These are phyloP conservation scores for Rhabdomys pumilio DNA, from an alignment of 2,797 vertebrate species.

Conservation along the genomic window DNA sequence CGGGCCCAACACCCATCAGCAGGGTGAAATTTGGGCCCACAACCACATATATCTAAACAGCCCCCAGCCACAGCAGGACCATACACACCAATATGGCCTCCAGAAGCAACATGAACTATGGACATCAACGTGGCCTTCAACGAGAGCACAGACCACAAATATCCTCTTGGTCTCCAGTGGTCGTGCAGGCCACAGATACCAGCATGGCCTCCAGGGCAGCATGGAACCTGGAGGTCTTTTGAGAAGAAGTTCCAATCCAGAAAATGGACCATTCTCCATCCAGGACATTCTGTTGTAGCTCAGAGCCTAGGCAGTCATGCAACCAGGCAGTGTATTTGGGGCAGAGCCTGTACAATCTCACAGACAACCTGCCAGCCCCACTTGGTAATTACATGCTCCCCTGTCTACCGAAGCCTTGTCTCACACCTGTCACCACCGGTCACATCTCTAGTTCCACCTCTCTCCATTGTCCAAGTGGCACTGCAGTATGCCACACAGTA, in stretches of 20 bases:
- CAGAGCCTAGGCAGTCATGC: neutral
- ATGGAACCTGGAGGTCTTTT: neutral
- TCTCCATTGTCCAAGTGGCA: neutral
- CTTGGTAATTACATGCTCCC: neutral
- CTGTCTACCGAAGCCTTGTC: neutral
- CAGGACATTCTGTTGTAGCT: neutral
- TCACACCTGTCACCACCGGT: neutral
- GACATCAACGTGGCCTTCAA: neutral
- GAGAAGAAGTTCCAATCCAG: neutral
- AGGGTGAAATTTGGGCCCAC: too few species aligned
- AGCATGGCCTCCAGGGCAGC: neutral
- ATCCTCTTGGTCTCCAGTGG: neutral
- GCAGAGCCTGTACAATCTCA: neutral
- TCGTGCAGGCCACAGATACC: neutral
- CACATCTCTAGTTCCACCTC: neutral
- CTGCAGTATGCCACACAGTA: neutral
- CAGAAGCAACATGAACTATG: neutral
- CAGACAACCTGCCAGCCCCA: neutral
- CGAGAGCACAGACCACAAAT: neutral
- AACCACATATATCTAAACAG: neutral
- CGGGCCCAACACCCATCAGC: neutral
- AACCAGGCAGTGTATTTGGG: neutral
- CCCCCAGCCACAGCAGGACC: neutral
- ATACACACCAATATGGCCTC: neutral
- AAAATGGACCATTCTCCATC: neutral